Evolutionary conservation across 2,113 vertebrate genomes (phyloP), one percentile per base, ranked within the genome.

Genomic region (Arenaria interpres): DNA sequence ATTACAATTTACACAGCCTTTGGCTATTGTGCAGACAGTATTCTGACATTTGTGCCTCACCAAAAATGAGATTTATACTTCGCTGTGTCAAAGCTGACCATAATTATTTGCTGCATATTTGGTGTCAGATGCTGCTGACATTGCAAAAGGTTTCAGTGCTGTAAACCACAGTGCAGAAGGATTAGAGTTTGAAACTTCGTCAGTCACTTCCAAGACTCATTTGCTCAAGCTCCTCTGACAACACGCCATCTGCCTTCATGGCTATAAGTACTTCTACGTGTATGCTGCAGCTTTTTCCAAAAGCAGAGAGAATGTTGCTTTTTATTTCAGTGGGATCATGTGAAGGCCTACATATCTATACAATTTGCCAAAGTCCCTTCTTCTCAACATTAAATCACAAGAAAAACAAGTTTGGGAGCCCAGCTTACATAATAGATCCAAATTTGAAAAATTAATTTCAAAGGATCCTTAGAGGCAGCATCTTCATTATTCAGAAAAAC

Each of bases 1-100:
- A 98, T 98, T 97, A 92, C 92, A 93, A 98, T 97, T 97, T 97
- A 81, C 79, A 89, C 48, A 90, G 97, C 95, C 95, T 90, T 96
- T 95, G 88, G 97, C 96, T 97, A 91, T 92, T 87, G 88, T 91
- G 81, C 78, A 92, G 96, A 85, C 89, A 23, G 63, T 67, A 82
- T 68, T 82, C 97, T 96, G 90, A 96, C 54, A 93, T 71, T 93
- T 91, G 89, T 35, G 82, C 93, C 85, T 96, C 94, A 96, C 73
- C 88, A 97, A 85, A 95, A 97, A 93, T 56, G 72, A 97, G 96
- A 98, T 97, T 98, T 97, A 91, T 89, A 88, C 91, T 95, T 94
- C 69, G 43, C 93, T 96, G 66, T 85, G 94, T 96, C 53, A 78
- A 97, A 97, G 89, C 88, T 97, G 97, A 96, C 95, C 84, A 17